Evolutionary conservation across 2,888 invertebrate genomes (phyloP).

Genomic region (Neoaliturus tenellus): DNA sequence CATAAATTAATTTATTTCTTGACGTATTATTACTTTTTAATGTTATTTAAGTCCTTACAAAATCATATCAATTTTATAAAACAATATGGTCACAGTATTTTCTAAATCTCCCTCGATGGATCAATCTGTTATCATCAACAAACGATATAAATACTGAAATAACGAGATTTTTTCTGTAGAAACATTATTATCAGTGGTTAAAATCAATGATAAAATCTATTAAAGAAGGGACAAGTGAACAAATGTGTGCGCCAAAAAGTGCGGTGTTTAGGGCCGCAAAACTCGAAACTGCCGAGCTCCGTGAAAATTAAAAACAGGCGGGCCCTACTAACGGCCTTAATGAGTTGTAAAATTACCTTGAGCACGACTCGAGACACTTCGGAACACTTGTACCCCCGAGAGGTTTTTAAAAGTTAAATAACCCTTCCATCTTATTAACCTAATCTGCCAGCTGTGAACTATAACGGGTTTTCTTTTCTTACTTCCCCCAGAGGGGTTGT

Average conservation of each 20-base stretch:
- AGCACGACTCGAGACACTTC: slow-evolving; percentile 27
- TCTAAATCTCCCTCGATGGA: too few relatives aligned
- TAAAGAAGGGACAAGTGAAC: background rate
- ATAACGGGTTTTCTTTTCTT: background rate
- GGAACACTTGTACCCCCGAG: slow-evolving; percentile 39
- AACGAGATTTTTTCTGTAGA: too few relatives aligned
- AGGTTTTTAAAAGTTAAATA: slow-evolving; percentile 40
- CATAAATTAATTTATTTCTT: too few relatives aligned
- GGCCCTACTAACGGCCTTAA: slow-evolving; percentile 39
- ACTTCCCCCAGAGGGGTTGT: background rate
- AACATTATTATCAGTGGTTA: too few relatives aligned
- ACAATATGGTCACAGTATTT: too few relatives aligned
- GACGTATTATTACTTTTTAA: too few relatives aligned
- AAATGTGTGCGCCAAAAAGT: background rate
- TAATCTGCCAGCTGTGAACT: slow-evolving; percentile 40
- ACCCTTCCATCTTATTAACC: slow-evolving; percentile 48
- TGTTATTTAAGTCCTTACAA: too few relatives aligned
- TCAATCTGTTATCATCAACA: too few relatives aligned
- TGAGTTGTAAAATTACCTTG: slow-evolving; percentile 51
- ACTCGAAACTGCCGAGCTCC: slow-evolving; percentile 17
- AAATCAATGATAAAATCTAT: too few relatives aligned
- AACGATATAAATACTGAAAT: too few relatives aligned
- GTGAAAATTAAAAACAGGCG: slow-evolving; percentile 48
- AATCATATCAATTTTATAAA: too few relatives aligned
- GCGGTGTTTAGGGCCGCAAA: slow-evolving; percentile 42